These are phyloP conservation scores for Rhynchonema sp. DNA, from an alignment of 2,888 invertebrate genomes.

Conservation along the genomic window DNA sequence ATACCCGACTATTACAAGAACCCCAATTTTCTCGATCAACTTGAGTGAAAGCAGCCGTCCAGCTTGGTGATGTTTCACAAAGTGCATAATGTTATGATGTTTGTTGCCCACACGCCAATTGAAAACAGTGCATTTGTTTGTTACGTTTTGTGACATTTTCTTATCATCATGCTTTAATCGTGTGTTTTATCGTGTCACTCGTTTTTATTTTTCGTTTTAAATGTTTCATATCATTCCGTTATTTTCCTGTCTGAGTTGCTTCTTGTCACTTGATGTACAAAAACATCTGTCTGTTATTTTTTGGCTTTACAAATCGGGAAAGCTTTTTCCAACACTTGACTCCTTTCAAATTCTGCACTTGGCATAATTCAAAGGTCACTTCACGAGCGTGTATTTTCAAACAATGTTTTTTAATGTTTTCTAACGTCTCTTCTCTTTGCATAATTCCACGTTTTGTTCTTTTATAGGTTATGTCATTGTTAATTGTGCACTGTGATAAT, in stretches of 20 bases:
- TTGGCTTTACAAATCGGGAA: not conserved
- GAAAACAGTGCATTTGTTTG: not conserved
- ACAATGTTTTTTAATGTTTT: no score
- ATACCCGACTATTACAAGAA: conserved; percentile 99
- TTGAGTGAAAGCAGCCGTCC: conserved; percentile 47
- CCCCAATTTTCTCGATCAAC: conserved; percentile 93
- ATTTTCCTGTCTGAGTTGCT: not conserved
- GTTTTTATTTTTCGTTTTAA: not conserved
- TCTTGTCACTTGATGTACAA: not conserved
- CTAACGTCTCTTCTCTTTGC: no score
- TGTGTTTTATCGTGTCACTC: not conserved
- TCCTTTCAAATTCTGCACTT: no score
- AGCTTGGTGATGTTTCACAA: not conserved
- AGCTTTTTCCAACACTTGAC: not conserved
- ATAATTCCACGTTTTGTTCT: no score
- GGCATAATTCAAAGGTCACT: no score
- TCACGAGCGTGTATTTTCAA: no score
- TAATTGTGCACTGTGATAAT: no score
- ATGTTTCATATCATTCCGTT: not conserved
- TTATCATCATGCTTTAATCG: not conserved
- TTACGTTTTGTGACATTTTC: not conserved
- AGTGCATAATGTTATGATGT: no score
- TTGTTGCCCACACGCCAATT: not conserved
- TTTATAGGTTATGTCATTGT: no score
- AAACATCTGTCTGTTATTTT: not conserved